Conservation (phyloP, 2,888 invertebrate genomes). For the Lasius fuliginosus region DNA sequence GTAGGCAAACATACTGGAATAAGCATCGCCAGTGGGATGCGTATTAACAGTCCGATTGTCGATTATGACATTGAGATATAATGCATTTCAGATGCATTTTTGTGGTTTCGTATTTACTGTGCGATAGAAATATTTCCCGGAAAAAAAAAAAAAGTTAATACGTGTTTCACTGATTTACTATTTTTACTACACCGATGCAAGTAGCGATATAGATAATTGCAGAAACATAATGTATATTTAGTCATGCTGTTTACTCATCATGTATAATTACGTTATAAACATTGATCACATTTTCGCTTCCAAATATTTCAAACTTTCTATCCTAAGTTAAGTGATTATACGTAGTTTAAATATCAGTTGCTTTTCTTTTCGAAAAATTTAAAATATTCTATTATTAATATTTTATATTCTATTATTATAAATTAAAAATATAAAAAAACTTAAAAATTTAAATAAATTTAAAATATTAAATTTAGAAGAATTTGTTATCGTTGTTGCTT, state of each 20-base stretch:
- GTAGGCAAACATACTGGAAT: constrained; percentile 54
- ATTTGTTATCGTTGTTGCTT: background rate
- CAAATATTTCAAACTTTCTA: background rate
- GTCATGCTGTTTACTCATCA: background rate
- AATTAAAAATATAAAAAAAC: too few species aligned
- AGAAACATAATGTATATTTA: background rate
- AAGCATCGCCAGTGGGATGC: constrained; percentile 48
- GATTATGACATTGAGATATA: background rate
- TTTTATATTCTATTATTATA: too few species aligned
- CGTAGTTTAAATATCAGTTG: background rate
- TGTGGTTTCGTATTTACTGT: background rate
- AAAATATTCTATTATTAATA: background rate
- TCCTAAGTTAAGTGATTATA: background rate
- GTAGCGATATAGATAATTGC: background rate
- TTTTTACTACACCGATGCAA: background rate
- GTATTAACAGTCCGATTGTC: background rate
- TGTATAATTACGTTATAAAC: background rate
- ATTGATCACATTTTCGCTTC: background rate
- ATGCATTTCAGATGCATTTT: background rate
- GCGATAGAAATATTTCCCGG: background rate
- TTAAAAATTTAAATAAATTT: background rate
- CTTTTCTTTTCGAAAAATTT: background rate
- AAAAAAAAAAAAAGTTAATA: too few species aligned
- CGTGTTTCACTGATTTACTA: background rate
- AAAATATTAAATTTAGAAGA: background rate